Evolutionary conservation across 1,140 invertebrate genomes (phyloP).

Genomic region (Drosophila micromelanica): DNA sequence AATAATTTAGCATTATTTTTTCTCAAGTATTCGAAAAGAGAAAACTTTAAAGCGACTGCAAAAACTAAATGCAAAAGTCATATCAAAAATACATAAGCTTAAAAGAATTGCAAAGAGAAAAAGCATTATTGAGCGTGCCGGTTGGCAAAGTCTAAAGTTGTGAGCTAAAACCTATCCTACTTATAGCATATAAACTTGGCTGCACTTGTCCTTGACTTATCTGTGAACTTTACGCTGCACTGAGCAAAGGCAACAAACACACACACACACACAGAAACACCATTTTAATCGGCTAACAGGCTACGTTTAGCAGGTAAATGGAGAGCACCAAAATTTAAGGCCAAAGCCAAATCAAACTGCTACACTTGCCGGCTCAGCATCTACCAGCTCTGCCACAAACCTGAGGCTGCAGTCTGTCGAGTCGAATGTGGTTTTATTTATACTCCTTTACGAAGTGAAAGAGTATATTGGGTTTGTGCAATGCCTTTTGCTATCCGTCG

Average conservation of each 20-base stretch:
- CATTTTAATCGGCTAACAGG: constrained; percentile 63
- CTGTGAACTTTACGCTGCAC: constrained; percentile 68
- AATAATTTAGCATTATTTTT: too few relatives aligned
- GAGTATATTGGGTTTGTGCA: too few relatives aligned
- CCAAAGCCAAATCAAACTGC: constrained; percentile 51
- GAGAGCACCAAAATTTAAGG: constrained; percentile 10
- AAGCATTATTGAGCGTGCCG: neutral
- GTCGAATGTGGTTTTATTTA: constrained; percentile 54
- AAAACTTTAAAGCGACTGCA: constrained; percentile 36
- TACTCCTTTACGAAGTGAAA: too few relatives aligned
- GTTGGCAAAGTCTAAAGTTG: constrained; percentile 27
- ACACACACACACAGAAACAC: constrained; percentile 14
- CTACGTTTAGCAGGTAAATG: constrained; percentile 57
- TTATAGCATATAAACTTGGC: constrained; percentile 63
- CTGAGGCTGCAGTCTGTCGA: constrained; percentile 22
- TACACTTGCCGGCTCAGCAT: neutral
- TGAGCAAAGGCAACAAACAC: constrained; percentile 46
- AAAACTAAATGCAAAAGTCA: constrained; percentile 25
- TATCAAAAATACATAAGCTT: constrained; percentile 57
- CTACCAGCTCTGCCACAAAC: constrained; percentile 16
- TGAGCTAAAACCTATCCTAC: constrained; percentile 51
- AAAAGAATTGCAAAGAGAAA: constrained; percentile 7
- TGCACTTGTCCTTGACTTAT: constrained; percentile 76
- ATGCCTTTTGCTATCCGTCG: too few relatives aligned
- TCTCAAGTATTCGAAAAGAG: constrained; percentile 7